A percentile compares a stretch with the other conserved stretches of the same genome.
Evolutionary conservation across 2,797 vertebrate species (phyloP).

Genomic region (Parambassis ranga): DNA sequence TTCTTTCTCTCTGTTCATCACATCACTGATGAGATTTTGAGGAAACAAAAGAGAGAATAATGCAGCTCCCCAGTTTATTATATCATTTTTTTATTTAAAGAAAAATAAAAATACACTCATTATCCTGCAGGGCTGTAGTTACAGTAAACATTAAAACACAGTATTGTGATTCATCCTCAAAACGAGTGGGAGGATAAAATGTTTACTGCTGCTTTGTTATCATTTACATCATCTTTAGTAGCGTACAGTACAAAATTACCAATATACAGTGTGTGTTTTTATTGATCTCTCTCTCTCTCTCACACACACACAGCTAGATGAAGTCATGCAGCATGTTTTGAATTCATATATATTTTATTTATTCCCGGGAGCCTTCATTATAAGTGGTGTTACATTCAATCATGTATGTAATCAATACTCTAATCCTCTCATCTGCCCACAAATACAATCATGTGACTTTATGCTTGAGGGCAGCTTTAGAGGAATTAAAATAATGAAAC

Average conservation of each 20-base stretch:
- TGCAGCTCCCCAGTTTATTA: not conserved
- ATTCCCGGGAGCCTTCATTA: conserved; percentile 42
- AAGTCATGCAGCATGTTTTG: conserved; percentile 2
- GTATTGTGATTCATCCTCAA: conserved; percentile 1
- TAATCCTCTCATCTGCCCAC: conserved; percentile 49
- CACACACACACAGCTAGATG: not conserved
- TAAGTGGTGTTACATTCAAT: conserved; percentile 47
- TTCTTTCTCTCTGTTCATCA: conserved; percentile 12
- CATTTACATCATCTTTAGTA: not conserved
- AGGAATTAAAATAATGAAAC: conserved; percentile 69
- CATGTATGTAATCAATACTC: conserved; percentile 56
- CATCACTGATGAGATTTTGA: conserved; percentile 26
- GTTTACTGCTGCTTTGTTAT: conserved; percentile 13
- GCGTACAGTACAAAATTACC: not conserved
- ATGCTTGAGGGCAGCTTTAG: conserved; percentile 37
- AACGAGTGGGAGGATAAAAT: not conserved
- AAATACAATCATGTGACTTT: conserved; percentile 40
- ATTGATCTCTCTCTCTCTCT: no score
- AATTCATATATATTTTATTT: not conserved
- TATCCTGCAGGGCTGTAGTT: conserved; percentile 3
- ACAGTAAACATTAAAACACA: conserved; percentile 4
- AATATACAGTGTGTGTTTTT: not conserved
- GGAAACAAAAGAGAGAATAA: conserved; percentile 23
- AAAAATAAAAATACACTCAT: conserved; percentile 7
- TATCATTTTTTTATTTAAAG: no score